phyloP scores from a whole-genome alignment of 2,888 invertebrate genomes.

The Himalopsyche kuldschensis region DNA sequence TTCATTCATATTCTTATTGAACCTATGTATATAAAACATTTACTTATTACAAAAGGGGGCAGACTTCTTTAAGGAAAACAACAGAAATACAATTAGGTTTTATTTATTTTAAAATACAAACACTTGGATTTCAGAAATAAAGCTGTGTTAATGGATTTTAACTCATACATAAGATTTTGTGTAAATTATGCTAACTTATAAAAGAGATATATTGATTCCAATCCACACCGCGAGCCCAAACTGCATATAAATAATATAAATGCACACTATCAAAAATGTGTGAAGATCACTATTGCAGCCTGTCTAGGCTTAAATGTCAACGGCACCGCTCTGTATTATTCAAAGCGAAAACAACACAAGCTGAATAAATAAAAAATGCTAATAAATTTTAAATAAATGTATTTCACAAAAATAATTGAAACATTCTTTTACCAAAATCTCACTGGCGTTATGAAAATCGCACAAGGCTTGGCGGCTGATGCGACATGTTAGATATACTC shows the following conservation, averaged over 20 bases:
- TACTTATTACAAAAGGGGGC: no score
- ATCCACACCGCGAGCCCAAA: background rate
- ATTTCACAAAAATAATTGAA: conserved; percentile 23
- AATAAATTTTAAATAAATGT: conserved; percentile 9
- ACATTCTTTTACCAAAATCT: background rate
- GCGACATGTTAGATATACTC: background rate
- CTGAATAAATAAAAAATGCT: conserved; percentile 10
- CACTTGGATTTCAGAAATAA: conserved; percentile 22
- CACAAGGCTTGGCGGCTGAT: background rate
- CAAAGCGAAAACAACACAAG: background rate
- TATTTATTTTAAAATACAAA: conserved; percentile 32
- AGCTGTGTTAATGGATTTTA: conserved; percentile 14
- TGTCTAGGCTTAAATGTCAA: background rate
- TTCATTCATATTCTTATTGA: no score
- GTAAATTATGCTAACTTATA: background rate
- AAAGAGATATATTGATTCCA: background rate
- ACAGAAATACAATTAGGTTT: conserved; percentile 11
- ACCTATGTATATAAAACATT: no score
- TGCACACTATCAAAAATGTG: background rate
- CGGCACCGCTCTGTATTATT: background rate
- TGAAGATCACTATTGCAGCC: background rate
- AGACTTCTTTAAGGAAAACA: background rate
- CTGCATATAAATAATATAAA: background rate
- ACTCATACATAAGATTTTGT: background rate
- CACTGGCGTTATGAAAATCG: background rate